Evolutionary conservation across 2,113 vertebrate species (phyloP).

Genomic region (Archilochus colubris): DNA sequence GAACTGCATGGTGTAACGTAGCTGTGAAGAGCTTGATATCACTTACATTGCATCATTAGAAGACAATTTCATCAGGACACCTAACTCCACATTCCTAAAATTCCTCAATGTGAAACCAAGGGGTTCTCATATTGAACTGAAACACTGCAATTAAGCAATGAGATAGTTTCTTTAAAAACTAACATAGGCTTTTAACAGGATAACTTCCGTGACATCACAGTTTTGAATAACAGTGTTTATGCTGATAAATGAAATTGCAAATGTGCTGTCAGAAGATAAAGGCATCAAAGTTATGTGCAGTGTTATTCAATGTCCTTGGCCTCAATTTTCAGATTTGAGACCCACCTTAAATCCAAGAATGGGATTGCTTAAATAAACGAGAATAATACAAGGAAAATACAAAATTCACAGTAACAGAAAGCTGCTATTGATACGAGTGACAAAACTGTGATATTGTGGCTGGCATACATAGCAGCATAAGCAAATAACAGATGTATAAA

Average conservation of each 20-base stretch:
- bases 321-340: not conserved
- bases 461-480: not conserved
- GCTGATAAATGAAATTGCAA: not conserved
- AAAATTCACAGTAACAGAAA: not conserved
- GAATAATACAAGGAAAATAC: not conserved
- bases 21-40: not conserved
- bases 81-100: rapidly evolving
- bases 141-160: not conserved
- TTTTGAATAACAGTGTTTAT: not conserved
- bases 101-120: not conserved
- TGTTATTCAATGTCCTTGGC: not conserved
- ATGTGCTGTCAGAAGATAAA: not conserved
- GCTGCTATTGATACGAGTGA: not conserved
- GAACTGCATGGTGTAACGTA: not conserved
- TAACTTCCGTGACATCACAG: not conserved
- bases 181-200: not conserved
- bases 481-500: slow-evolving; percentile 53
- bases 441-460: not conserved
- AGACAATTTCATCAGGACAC: rapidly evolving
- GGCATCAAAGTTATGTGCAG: not conserved
- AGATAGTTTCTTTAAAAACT: not conserved
- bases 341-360: not conserved
- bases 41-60: not conserved
- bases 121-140: not conserved
- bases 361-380: not conserved